Conservation (phyloP, 1,140 invertebrate species). For the Psilanteris sp. region DNA sequence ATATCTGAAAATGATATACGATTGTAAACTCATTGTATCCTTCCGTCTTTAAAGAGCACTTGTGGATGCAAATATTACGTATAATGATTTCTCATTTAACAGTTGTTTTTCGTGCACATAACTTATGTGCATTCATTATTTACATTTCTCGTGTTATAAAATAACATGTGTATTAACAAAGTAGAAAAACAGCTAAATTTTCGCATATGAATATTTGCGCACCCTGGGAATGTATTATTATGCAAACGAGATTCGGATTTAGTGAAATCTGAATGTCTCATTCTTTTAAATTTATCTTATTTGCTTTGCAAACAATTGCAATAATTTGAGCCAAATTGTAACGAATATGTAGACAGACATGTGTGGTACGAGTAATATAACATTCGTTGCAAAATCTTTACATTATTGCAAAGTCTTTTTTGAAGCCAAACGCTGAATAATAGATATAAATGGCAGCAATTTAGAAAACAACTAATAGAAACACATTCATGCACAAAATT, state of each 20-base stretch:
- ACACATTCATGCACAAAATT: too few species aligned
- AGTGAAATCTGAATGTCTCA: too few species aligned
- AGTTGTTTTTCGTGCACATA: conserved; percentile 24
- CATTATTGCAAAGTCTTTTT: too few species aligned
- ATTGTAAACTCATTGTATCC: too few species aligned
- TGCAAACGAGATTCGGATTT: too few species aligned
- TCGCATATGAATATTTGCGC: conserved; percentile 11
- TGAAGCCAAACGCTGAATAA: too few species aligned
- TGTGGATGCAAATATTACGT: conserved; percentile 35
- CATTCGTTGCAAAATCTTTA: too few species aligned
- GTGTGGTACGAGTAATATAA: too few species aligned
- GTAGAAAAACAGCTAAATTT: conserved; percentile 20
- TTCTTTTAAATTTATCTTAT: not conserved
- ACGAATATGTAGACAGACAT: too few species aligned
- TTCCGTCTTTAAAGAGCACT: conserved; percentile 19
- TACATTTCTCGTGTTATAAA: conserved; percentile 4
- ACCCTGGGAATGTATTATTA: conserved; percentile 10
- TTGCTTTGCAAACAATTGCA: not conserved
- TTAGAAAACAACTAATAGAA: too few species aligned
- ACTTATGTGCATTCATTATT: conserved; percentile 46
- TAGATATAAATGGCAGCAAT: too few species aligned
- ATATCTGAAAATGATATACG: too few species aligned
- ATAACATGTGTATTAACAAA: conserved; percentile 28
- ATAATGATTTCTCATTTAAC: conserved; percentile 32
- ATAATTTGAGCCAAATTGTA: not conserved